These are phyloP conservation scores for Cyrtodaria siliqua DNA, from an alignment of 2,888 invertebrate genomes.

Conservation along the genomic window DNA sequence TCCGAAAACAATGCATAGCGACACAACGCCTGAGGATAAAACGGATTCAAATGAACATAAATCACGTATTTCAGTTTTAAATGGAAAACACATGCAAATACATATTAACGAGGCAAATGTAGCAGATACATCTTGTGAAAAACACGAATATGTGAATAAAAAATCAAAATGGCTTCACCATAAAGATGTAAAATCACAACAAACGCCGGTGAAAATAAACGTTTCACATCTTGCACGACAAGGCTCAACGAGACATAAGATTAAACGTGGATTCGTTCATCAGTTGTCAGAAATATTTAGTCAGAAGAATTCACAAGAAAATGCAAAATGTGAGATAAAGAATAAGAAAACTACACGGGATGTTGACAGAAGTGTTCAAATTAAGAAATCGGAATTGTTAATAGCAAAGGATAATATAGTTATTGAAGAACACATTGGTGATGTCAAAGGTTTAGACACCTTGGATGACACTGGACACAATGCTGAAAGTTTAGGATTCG, in stretches of 20 bases:
- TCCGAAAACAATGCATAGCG: too few species aligned
- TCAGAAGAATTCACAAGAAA: slow-evolving; percentile 1
- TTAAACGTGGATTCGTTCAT: slow-evolving; percentile 59
- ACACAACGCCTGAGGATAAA: too few species aligned
- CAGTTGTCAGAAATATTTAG: slow-evolving; percentile 48
- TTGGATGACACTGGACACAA: too few species aligned
- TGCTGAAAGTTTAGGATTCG: slow-evolving; percentile 43
- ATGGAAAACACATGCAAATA: too few species aligned
- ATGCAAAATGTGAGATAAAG: too few species aligned
- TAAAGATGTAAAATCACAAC: slow-evolving; percentile 8
- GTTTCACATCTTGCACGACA: slow-evolving; percentile 34
- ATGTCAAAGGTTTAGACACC: too few species aligned
- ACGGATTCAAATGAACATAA: background rate
- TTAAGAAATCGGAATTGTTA: slow-evolving; percentile 3
- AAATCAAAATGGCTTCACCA: too few species aligned
- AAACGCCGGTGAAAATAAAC: slow-evolving; percentile 42
- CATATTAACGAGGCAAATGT: too few species aligned
- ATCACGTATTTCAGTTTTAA: background rate
- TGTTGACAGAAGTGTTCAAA: too few species aligned
- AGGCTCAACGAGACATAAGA: slow-evolving; percentile 30
- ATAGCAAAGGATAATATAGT: slow-evolving; percentile 40
- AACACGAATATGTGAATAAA: too few species aligned
- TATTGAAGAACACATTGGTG: slow-evolving; percentile 8
- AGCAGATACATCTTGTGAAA: too few species aligned
- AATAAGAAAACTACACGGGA: too few species aligned